phyloP scores from a whole-genome alignment of 2,888 invertebrate species.

The Maniola hyperantus region DNA sequence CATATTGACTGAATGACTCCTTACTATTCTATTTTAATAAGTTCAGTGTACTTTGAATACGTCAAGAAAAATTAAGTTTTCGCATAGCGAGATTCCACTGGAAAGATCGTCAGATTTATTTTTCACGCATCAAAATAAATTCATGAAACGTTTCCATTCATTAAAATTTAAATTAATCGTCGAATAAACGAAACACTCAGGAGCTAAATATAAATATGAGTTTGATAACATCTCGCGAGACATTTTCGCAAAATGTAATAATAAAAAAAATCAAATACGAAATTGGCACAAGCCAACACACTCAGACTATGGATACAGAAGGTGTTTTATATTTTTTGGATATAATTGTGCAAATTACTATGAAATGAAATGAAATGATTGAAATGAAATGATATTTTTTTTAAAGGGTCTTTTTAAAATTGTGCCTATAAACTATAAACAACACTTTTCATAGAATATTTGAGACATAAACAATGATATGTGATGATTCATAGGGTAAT shows the following conservation, averaged over 20 bases:
- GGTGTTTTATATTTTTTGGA: background rate
- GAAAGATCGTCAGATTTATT: slow-evolving; percentile 7
- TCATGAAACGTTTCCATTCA: slow-evolving; percentile 23
- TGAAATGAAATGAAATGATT: too few relatives aligned
- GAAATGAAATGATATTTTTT: too few relatives aligned
- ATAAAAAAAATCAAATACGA: slow-evolving; percentile 32
- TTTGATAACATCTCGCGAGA: slow-evolving; percentile 17
- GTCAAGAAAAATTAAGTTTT: background rate
- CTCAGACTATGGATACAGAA: background rate
- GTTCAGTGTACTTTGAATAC: background rate
- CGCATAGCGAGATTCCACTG: background rate
- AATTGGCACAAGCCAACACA: slow-evolving; percentile 26
- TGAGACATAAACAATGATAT: background rate
- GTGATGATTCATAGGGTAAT: too few relatives aligned
- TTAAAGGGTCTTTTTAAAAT: too few relatives aligned
- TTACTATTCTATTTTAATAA: background rate
- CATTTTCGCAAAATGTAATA: slow-evolving; percentile 20
- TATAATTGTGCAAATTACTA: too few relatives aligned
- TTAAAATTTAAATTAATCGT: slow-evolving; percentile 17
- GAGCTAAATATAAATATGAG: slow-evolving; percentile 29
- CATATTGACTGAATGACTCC: background rate
- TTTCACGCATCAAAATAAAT: background rate
- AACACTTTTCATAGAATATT: slow-evolving; percentile 21
- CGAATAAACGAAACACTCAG: slow-evolving; percentile 14
- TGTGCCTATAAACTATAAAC: too few relatives aligned